Conservation (phyloP, 2,797 vertebrate genomes). For the Microctenopoma stevenorrisi region DNA sequence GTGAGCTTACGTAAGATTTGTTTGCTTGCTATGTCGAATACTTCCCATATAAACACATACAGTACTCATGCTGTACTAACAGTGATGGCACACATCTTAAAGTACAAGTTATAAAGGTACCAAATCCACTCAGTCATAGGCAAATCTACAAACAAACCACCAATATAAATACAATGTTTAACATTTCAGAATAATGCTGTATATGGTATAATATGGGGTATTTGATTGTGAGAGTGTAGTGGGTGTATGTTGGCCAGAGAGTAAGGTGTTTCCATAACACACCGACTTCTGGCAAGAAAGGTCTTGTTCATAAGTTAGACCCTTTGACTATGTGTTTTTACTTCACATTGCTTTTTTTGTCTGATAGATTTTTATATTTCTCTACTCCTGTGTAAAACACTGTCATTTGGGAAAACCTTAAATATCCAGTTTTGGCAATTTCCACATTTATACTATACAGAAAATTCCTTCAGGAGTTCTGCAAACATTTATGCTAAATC, state of each 20-base stretch:
- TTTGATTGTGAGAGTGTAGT: constrained; percentile 49
- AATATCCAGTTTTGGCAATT: constrained; percentile 67
- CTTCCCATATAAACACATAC: not conserved
- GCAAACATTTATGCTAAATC: constrained; percentile 52
- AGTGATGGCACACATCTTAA: constrained; percentile 15
- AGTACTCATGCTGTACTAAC: constrained; percentile 20
- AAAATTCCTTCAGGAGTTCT: constrained; percentile 41
- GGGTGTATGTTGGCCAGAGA: constrained; percentile 58
- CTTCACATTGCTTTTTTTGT: constrained; percentile 72
- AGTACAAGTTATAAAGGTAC: constrained; percentile 32
- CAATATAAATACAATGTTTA: constrained; percentile 38
- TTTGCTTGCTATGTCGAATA: constrained; percentile 25
- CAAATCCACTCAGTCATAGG: constrained; percentile 46
- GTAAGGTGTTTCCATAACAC: constrained; percentile 53
- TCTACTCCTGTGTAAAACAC: constrained; percentile 67
- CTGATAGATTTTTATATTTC: constrained; percentile 80
- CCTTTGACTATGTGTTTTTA: constrained; percentile 78
- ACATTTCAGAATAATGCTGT: constrained; percentile 41
- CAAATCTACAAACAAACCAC: not conserved
- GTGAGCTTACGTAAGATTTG: constrained; percentile 22
- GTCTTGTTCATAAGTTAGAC: constrained; percentile 66
- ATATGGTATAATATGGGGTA: constrained; percentile 40
- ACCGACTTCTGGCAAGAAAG: constrained; percentile 50
- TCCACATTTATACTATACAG: constrained; percentile 71
- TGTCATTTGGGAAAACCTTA: constrained; percentile 66